Percentiles rank a stretch among this genome's conserved stretches.
Evolutionary conservation across 1,140 invertebrate species (phyloP).

Genomic region (Brachystomella parvula): DNA sequence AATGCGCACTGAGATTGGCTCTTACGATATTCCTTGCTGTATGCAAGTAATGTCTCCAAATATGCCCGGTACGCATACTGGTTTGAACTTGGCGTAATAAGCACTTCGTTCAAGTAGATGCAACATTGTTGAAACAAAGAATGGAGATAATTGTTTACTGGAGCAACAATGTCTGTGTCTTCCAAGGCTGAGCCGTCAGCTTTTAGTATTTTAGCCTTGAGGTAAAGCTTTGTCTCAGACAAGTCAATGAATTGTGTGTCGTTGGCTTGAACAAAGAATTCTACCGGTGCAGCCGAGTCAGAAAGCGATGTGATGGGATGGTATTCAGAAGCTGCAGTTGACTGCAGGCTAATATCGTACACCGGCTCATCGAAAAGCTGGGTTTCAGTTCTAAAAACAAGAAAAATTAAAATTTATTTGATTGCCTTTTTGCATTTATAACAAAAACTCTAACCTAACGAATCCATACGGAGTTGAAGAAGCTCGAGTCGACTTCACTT

Average conservation of each 20-base stretch:
- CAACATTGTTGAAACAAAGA: slow-evolving; percentile 44
- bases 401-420: too few relatives aligned
- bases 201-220: slow-evolving; percentile 40
- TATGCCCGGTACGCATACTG: slow-evolving; percentile 45
- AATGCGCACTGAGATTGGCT: slow-evolving; percentile 41
- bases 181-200: slow-evolving; percentile 25
- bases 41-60: slow-evolving; percentile 44
- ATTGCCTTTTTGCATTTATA: too few relatives aligned
- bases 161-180: slow-evolving; percentile 22
- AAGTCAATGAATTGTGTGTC: slow-evolving; percentile 44
- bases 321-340: slow-evolving; percentile 41
- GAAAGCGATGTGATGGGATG: slow-evolving; percentile 43
- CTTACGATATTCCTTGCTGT: slow-evolving; percentile 41
- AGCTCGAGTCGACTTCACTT: not conserved
- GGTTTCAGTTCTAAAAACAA: slow-evolving; percentile 43
- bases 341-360: slow-evolving; percentile 44
- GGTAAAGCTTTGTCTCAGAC: slow-evolving; percentile 42
- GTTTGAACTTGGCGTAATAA: slow-evolving; percentile 44
- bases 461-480: not conserved
- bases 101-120: slow-evolving; percentile 45
- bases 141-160: slow-evolving; percentile 44
- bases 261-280: slow-evolving; percentile 42
- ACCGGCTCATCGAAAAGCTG: slow-evolving; percentile 45
- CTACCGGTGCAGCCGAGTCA: slow-evolving; percentile 41
- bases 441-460: too few relatives aligned